These are phyloP conservation scores for Philopotamus ludificatus DNA, from an alignment of 1,140 invertebrate genomes.

Conservation along the genomic window DNA sequence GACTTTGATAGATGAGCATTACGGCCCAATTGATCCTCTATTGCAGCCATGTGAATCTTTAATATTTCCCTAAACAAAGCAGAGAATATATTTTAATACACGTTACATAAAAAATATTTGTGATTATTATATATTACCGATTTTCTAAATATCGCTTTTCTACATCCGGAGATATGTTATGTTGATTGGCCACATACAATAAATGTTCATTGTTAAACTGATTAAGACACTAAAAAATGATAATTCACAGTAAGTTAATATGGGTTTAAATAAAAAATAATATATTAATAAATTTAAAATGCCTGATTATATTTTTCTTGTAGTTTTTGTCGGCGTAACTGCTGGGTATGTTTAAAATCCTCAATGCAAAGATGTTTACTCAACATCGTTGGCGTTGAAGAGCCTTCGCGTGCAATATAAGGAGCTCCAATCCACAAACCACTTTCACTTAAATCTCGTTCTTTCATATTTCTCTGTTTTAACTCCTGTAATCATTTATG, in stretches of 20 bases:
- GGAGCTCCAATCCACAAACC: slow-evolving; percentile 53
- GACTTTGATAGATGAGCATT: too few relatives aligned
- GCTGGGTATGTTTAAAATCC: slow-evolving; percentile 51
- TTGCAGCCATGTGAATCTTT: too few relatives aligned
- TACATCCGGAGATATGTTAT: slow-evolving; percentile 50
- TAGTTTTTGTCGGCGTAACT: slow-evolving; percentile 49
- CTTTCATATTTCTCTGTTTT: slow-evolving; percentile 47
- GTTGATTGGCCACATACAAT: slow-evolving; percentile 55
- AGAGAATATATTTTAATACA: too few relatives aligned
- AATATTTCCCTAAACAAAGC: too few relatives aligned
- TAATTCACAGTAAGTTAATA: too few relatives aligned
- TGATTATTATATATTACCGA: slow-evolving; percentile 46
- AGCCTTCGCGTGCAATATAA: slow-evolving; percentile 51
- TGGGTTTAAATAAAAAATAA: too few relatives aligned
- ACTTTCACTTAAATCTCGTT: slow-evolving; percentile 50
- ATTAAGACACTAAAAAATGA: slow-evolving; percentile 46
- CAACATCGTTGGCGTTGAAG: slow-evolving; percentile 43
- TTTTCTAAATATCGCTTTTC: slow-evolving; percentile 50
- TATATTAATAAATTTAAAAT: too few relatives aligned
- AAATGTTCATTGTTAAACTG: slow-evolving; percentile 52
- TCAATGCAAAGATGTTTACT: slow-evolving; percentile 49
- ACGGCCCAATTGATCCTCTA: too few relatives aligned
- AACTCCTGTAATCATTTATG: slow-evolving; percentile 28
- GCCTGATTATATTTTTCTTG: slow-evolving; percentile 53
- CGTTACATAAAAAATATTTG: slow-evolving; percentile 1